These are phyloP conservation scores for Gari tellinella DNA, from an alignment of 2,888 invertebrate species.

Conservation along the genomic window DNA sequence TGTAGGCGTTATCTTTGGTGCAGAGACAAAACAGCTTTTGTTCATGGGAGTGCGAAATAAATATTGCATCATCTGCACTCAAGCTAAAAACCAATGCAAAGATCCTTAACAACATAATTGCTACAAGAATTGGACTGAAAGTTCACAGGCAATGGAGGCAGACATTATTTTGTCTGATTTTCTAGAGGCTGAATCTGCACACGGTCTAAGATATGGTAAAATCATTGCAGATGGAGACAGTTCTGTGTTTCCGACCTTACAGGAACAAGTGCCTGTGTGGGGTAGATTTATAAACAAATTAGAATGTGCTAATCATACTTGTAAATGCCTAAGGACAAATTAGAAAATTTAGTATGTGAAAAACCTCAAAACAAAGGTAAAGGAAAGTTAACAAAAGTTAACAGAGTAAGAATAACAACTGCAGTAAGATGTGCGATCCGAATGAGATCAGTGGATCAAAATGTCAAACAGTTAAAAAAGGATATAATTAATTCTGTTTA, in stretches of 20 bases:
- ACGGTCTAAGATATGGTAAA: slow-evolving; percentile 39
- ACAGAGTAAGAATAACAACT: slow-evolving; percentile 23
- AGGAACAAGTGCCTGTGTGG: slow-evolving; percentile 34
- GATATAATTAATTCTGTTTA: slow-evolving; percentile 47
- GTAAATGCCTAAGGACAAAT: slow-evolving; percentile 28
- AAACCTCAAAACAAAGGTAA: slow-evolving; percentile 37
- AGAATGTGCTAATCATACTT: slow-evolving; percentile 42
- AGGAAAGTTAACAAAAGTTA: slow-evolving; percentile 18
- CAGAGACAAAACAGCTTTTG: slow-evolving; percentile 19
- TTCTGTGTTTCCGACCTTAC: slow-evolving; percentile 11
- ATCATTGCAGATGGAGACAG: slow-evolving; percentile 50
- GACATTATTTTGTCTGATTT: slow-evolving; percentile 51
- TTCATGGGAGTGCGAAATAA: slow-evolving; percentile 39
- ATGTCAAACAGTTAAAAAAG: slow-evolving; percentile 18
- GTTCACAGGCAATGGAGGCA: slow-evolving; percentile 47
- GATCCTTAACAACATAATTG: slow-evolving; percentile 33
- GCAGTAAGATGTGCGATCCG: slow-evolving; percentile 51
- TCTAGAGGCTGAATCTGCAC: slow-evolving; percentile 20
- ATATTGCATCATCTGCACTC: slow-evolving; percentile 26
- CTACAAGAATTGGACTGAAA: slow-evolving; percentile 44
- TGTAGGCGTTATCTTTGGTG: slow-evolving; percentile 37
- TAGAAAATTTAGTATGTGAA: slow-evolving; percentile 27
- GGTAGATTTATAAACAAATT: slow-evolving; percentile 22
- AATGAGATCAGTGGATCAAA: slow-evolving; percentile 22
- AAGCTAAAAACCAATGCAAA: slow-evolving; percentile 11